These are phyloP conservation scores for Hypsibius dujardini DNA, from an alignment of 1,140 invertebrate genomes.

Conservation along the genomic window DNA sequence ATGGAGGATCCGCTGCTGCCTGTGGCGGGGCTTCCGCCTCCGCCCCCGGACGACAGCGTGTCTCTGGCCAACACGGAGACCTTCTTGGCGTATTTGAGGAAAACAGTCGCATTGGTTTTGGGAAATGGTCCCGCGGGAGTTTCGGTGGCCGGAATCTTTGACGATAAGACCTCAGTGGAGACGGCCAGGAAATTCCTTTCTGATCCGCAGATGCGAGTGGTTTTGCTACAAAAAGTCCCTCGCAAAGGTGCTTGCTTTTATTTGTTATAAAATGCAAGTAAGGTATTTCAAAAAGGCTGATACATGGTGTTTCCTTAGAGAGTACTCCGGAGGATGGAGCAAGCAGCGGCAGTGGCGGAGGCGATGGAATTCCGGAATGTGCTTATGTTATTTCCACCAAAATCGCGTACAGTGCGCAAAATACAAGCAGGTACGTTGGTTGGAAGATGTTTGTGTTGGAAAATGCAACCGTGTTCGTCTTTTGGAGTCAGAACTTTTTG, in stretches of 20 bases:
- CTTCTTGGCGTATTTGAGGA: background rate
- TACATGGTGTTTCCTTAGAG: background rate
- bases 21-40: background rate
- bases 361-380: slow-evolving; percentile 1
- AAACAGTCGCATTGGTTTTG: background rate
- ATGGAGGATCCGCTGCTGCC: slow-evolving; percentile 4
- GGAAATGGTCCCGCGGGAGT: slow-evolving; percentile 24
- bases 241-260: slow-evolving; percentile 55
- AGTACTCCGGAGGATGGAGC: background rate
- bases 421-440: slow-evolving; percentile 18
- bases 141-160: slow-evolving; percentile 37
- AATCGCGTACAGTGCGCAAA: slow-evolving; percentile 18
- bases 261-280: slow-evolving; percentile 22
- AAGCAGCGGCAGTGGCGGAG: slow-evolving; percentile 15
- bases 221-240: slow-evolving; percentile 69
- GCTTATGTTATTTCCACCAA: slow-evolving; percentile 18
- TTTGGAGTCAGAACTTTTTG: background rate
- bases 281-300: slow-evolving; percentile 18
- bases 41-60: background rate
- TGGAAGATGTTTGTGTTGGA: slow-evolving; percentile 17
- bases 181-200: slow-evolving; percentile 67
- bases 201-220: slow-evolving; percentile 66
- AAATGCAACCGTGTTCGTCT: background rate
- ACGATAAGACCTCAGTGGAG: slow-evolving; percentile 60
- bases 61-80: background rate